Conservation (phyloP, 2,113 vertebrate species). For the Ginglymostoma cirratum region DNA sequence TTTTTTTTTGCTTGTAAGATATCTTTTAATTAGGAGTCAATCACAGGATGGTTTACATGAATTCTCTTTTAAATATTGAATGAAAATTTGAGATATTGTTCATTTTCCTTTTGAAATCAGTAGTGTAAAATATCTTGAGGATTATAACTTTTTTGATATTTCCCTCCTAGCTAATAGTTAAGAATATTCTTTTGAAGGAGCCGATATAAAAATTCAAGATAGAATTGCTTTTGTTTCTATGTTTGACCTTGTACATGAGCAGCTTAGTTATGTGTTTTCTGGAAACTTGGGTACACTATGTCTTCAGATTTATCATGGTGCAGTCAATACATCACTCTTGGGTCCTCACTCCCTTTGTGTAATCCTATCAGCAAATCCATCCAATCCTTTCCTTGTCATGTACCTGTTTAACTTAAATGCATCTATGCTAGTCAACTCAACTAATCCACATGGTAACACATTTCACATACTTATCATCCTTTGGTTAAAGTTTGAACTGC, state of each 20-base stretch:
- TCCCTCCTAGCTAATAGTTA: not conserved
- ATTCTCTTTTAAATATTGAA: not conserved
- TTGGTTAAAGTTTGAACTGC: not conserved
- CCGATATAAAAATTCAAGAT: not conserved
- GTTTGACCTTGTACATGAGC: not conserved
- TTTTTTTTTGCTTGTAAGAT: not conserved
- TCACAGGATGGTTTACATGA: not conserved
- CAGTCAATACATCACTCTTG: not conserved
- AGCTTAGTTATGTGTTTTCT: not conserved
- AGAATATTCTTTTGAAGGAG: not conserved
- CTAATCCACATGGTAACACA: not conserved
- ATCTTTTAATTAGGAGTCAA: not conserved
- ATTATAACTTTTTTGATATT: not conserved
- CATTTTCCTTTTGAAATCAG: not conserved
- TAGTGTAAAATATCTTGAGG: not conserved
- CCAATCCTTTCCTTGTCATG: not conserved
- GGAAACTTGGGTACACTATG: not conserved
- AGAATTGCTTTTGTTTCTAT: not conserved
- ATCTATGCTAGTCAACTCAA: not conserved
- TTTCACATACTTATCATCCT: not conserved
- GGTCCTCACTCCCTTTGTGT: not conserved
- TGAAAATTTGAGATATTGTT: not conserved
- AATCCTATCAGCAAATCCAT: not conserved
- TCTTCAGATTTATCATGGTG: not conserved
- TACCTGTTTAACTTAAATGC: not conserved